Evolutionary conservation across 2,113 vertebrate species (phyloP).

Genomic region (Peromyscus polionotus): DNA sequence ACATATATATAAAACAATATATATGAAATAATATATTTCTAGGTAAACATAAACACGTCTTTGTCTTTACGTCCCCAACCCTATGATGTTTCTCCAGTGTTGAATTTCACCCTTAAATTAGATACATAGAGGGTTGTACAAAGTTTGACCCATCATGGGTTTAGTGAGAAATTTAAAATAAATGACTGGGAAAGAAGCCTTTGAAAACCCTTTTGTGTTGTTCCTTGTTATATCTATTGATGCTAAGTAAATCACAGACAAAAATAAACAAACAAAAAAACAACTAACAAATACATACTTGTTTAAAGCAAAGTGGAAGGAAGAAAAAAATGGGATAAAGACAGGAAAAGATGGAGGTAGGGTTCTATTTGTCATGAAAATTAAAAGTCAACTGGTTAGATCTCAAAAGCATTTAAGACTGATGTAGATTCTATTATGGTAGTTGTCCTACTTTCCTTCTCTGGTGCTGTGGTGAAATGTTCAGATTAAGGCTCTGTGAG

Average conservation of each 20-base stretch:
- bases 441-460: background rate
- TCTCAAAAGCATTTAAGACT: background rate
- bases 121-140: background rate
- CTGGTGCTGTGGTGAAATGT: background rate
- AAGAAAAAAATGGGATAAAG: background rate
- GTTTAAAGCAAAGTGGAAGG: background rate
- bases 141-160: background rate
- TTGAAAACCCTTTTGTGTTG: background rate
- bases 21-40: background rate
- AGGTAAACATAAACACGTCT: background rate
- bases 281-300: background rate
- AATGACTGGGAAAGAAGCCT: background rate
- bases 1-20: no score
- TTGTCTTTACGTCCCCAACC: fast-evolving
- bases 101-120: background rate
- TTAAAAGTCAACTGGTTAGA: background rate
- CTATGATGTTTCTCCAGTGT: background rate
- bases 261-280: background rate
- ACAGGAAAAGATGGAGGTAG: background rate
- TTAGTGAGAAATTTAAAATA: background rate
- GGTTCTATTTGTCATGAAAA: background rate
- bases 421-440: background rate
- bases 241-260: background rate
- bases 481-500: background rate
- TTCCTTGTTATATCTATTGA: background rate